These are phyloP conservation scores for Phalacrocorax pelagicus DNA, from an alignment of 2,113 vertebrate genomes.

Conservation along the genomic window DNA sequence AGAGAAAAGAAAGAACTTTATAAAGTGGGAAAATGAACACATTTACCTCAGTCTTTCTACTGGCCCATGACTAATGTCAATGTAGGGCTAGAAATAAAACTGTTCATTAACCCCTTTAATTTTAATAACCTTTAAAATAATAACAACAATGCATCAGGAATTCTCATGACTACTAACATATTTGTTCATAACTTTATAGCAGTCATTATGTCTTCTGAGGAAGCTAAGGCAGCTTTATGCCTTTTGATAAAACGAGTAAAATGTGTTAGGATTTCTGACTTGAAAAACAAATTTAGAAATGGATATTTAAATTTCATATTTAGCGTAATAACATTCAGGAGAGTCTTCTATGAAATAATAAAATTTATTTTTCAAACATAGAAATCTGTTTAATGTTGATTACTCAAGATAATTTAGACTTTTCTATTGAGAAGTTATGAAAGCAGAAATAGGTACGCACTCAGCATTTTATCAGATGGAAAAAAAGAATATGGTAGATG, in stretches of 20 bases:
- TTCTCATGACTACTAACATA: background rate
- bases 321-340: background rate
- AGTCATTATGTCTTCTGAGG: background rate
- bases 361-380: background rate
- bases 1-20: background rate
- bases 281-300: background rate
- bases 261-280: background rate
- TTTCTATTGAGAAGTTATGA: background rate
- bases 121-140: background rate
- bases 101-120: background rate
- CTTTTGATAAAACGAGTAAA: background rate
- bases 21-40: background rate
- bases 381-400: background rate
- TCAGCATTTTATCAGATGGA: background rate
- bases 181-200: background rate
- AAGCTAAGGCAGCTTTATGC: background rate
- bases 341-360: background rate
- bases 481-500: background rate
- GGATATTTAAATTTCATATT: background rate
- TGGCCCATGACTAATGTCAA: background rate
- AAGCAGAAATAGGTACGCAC: background rate
- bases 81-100: background rate
- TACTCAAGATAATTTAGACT: background rate
- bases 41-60: background rate
- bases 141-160: background rate